Evolutionary conservation across 2,888 invertebrate species (phyloP), one percentile per base, ranked within the genome.

Genomic region (Rotaria socialis): DNA sequence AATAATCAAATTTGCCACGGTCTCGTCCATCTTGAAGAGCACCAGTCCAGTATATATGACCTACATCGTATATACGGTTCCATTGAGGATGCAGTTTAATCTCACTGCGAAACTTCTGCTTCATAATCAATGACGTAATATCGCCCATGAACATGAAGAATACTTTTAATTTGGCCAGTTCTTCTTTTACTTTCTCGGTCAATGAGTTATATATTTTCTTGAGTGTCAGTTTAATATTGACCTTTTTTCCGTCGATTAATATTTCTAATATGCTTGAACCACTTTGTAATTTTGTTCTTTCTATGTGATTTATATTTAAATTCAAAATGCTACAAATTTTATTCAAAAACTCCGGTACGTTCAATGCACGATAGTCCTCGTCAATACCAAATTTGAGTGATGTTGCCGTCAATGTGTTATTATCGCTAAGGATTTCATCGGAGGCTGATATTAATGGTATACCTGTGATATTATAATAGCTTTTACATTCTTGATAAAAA

Each of bases 71-170:
- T 67, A 27, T 27, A 67, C 67, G 67, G 24, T 27, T 67, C 67
- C 67, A 67, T 67, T 67, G 67, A 27, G 35, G 67, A 67, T 67
- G 67, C 5, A 67, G 35, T 35, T 67, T 67, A n/a, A 67, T 67
- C 24, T 67, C 27, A n/a, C 24, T 67, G 24, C 67, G 67, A 67
- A 67, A 67, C 19, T 35, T 3, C 11, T 67, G 67, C 19, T 14
- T 67, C 4, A 27, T 5, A 24, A 11, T 35, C 1, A 67, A 67
- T 67, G 67, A 5, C 24, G 5, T 35, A 67, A 27, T 27, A 67
- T 67, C 35, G 6, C 67, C 67, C 67, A 67, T 27, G 24, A 67
- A 27, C 67, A 67, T 67, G 19, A 67, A 67, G 35, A 67, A 67
- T 7, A 67, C 67, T 67, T 67, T 67, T 35, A 67, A 35, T 67